Evolutionary conservation across 2,113 vertebrate species (phyloP), one percentile per base, ranked within the genome.

Genomic region (Brachionichthys hirsutus): DNA sequence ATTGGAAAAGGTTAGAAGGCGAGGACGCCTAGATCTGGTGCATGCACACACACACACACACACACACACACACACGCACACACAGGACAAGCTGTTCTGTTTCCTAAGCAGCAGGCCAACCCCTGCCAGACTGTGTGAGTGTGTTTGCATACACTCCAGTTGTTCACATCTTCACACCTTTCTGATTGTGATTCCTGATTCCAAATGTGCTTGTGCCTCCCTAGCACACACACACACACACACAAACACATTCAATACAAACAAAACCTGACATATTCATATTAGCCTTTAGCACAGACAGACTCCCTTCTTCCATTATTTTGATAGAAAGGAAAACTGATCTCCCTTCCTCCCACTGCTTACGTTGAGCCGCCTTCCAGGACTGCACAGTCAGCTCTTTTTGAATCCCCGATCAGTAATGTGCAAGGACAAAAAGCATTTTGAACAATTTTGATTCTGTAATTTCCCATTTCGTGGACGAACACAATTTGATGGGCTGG

Each of bases 1-100:
- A 69, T 65, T 84, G 84, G 84, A 85, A 89, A 89, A 89, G 81
- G 84, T 84, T 82, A 75, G 35, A 51, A 78, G 70, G 62, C 70
- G 65, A 82, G 82, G 54, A 87, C 78, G 20, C 60, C 14, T 64
- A 75, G 74, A 73, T 80, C 85, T 79, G 42, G n/a, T n/a, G n/a
- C n/a, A n/a, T n/a, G n/a, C 58, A 59, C 45, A 51, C 57, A 67
- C 66, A 48, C 43, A 64, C 55, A 56, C 51, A 51, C 54, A 58
- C 65, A 72, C 59, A 61, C 65, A 67, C 43, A 55, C 49, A 64
- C 62, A 61, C 65, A 67, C 46, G 55, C 49, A 67, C 65, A 72
- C 56, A 59, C 13, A 59, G 87, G 55, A 87, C 86, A 88, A 46
- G 55, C 74, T 86, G 86, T 88, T 82, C 83, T 74, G 49, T 75